Base-by-base conservation (phyloP, 2,113 vertebrate genomes). In the Proterorhinus semilunaris region DNA sequence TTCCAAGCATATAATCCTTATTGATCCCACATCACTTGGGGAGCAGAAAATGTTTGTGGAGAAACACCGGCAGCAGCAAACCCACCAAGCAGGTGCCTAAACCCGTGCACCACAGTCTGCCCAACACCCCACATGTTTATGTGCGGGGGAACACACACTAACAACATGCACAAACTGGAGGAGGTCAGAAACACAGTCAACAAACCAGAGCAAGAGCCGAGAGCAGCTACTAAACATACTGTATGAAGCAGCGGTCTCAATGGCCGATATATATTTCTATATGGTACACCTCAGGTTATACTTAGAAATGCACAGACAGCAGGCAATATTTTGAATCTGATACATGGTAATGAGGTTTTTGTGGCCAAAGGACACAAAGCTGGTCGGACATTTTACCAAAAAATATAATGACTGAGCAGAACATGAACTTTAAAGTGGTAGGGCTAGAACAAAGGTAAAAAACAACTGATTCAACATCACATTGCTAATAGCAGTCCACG, bases 121-220 rank as follows among this genome's bases (percentile, higher is more conserved):
- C 44, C 68, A 55, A 44, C 6, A n/a, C 16, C 52, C 8, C 2
- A 53, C 10, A 21, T 54, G 53, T 27, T 21, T 55, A 27, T 27
- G 10, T 10, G 48, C 72, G 21, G 10, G 1, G 62, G 49, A 54
- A 61, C 1, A 58, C 63, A 50, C 63, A 42, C 13, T 51, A 17
- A 36, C 45, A 17, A 15, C 44, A 21, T 7, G 69, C 76, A 71
- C 66, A 62, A 52, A 9, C 10, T 3, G 51, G 36, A 76, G 75
- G 73, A 82, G 76, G 83, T 86, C 72, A 85, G 75, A 73, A 74
- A 45, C 78, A 79, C 80, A 85, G 76, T 85, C 80, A 87, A 81
- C 63, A 86, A 0, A 46, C 55, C 16, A 78, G 62, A 62, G 27
- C 3, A 3, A 46, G 48, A 68, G 53, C 70, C 50, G 43, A 57